Conservation (phyloP, 2,113 vertebrate genomes). For the Rhinogobius similis region DNA sequence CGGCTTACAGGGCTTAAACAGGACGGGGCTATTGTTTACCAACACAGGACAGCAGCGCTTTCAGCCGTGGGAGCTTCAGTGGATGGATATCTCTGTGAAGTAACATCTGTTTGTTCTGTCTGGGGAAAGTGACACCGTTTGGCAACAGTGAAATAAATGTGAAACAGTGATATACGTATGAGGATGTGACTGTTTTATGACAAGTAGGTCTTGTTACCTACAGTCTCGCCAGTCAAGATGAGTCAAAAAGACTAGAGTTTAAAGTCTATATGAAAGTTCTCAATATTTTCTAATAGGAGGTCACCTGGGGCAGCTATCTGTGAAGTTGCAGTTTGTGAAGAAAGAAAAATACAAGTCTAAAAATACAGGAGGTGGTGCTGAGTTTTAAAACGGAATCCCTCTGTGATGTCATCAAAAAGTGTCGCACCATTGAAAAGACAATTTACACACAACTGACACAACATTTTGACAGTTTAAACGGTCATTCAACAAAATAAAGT, state of each 20-base stretch:
- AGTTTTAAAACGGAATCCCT: too few species aligned
- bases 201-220: neutral
- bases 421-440: too few species aligned
- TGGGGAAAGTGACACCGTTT: neutral
- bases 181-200: neutral
- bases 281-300: too few species aligned
- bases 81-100: neutral
- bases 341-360: too few species aligned
- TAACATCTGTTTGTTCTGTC: neutral
- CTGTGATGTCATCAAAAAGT: too few species aligned
- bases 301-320: too few species aligned
- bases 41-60: slow-evolving; percentile 34
- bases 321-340: too few species aligned
- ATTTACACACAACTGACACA: too few species aligned
- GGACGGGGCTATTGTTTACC: slow-evolving; percentile 58
- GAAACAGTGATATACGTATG: neutral
- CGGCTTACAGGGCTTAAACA: slow-evolving; percentile 68
- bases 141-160: neutral
- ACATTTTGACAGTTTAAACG: too few species aligned
- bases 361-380: too few species aligned
- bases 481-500: too few species aligned
- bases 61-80: neutral
- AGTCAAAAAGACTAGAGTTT: neutral
- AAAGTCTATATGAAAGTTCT: too few species aligned
- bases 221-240: neutral